Conservation (phyloP, 2,113 vertebrate genomes). For the Polypterus bichir region DNA sequence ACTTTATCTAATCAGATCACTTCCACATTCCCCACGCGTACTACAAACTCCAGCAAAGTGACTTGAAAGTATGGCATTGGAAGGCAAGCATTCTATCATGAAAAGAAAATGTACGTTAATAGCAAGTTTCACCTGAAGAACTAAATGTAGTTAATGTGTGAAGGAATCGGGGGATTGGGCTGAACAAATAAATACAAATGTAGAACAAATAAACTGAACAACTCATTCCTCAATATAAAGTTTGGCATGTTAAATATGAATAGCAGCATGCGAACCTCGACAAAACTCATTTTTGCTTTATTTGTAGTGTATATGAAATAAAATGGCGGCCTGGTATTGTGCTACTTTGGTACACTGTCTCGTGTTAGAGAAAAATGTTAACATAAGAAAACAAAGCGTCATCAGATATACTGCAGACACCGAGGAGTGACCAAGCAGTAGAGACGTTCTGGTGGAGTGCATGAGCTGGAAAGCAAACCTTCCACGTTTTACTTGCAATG, state of each 20-base stretch:
- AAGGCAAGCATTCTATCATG: conserved; percentile 1
- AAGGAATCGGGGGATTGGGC: neutral
- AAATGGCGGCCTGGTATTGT: no score
- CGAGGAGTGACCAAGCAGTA: no score
- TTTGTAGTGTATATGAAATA: no score
- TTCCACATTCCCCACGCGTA: neutral
- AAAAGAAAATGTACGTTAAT: neutral
- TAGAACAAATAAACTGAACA: neutral
- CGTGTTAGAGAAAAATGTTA: no score
- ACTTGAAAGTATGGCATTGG: neutral
- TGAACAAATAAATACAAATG: no score
- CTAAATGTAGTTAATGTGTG: neutral
- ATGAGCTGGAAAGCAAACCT: no score
- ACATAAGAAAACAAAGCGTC: no score
- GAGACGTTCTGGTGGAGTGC: no score
- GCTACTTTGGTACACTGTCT: no score
- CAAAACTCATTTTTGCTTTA: conserved; percentile 4
- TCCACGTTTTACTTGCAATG: no score
- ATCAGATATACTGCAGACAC: no score
- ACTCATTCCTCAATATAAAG: conserved; percentile 7
- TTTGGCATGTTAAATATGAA: conserved; percentile 14
- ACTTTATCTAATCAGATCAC: no score
- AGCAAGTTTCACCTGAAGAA: neutral
- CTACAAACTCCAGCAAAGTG: neutral
- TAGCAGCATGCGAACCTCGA: conserved; percentile 19